phyloP scores from a whole-genome alignment of 2,113 vertebrate genomes.

The human region GRCh38 chr13:24195001-24195500 shows the following conservation, averaged over 20 bases:
- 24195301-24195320: not conserved
- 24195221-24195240: not conserved
- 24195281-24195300: not conserved
- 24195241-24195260: not conserved
- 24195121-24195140: not conserved
- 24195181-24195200: not conserved
- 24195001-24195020: not conserved
- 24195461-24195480: not conserved
- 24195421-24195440: not conserved
- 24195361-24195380: not conserved
- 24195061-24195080: not conserved
- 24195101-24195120: no score
- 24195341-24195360: not conserved
- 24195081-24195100: not conserved
- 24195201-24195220: not conserved
- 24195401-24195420: not conserved
- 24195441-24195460: not conserved
- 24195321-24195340: not conserved
- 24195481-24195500: not conserved
- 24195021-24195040: not conserved
- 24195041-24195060: not conserved
- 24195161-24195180: not conserved
- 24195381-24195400: not conserved
- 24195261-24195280: not conserved
- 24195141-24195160: not conserved